Conservation (phyloP, 2,797 vertebrate species). For the Adrianichthys oophorus region DNA sequence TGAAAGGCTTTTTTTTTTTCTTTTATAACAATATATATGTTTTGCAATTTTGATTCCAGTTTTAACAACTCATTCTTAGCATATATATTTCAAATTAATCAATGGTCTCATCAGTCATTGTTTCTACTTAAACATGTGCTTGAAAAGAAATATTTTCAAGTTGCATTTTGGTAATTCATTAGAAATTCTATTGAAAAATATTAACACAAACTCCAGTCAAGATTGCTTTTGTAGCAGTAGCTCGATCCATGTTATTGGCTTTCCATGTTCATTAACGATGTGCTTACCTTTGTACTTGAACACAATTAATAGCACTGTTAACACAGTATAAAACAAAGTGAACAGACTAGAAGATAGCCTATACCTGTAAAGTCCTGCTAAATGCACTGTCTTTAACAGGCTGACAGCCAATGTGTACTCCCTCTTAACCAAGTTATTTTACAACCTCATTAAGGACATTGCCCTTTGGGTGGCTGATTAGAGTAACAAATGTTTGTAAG, state of each 20-base stretch:
- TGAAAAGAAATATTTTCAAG: conserved; percentile 2
- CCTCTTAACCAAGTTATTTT: conserved; percentile 1
- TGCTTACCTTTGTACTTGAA: conserved; percentile 11
- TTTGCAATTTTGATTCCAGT: no score
- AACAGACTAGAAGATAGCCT: neutral
- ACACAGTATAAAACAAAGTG: conserved; percentile 3
- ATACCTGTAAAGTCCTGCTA: conserved; percentile 17
- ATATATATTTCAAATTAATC: no score
- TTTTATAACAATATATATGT: no score
- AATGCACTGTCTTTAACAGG: conserved; percentile 23
- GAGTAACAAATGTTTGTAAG: conserved; percentile 20
- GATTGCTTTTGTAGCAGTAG: neutral
- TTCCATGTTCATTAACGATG: conserved; percentile 2
- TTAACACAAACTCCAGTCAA: neutral
- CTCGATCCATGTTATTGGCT: neutral
- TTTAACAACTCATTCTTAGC: no score
- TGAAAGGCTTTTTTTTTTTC: no score
- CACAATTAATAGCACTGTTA: neutral
- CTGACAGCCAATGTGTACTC: conserved; percentile 22
- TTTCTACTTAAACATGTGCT: conserved; percentile 7
- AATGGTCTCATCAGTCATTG: neutral
- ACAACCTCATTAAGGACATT: conserved; percentile 27
- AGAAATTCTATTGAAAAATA: neutral
- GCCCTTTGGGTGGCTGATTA: conserved; percentile 41
- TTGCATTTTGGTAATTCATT: conserved; percentile 6